Evolutionary conservation across 2,797 vertebrate species (phyloP), one percentile per base, ranked within the genome.

Genomic region (Cottoperca gobio): DNA sequence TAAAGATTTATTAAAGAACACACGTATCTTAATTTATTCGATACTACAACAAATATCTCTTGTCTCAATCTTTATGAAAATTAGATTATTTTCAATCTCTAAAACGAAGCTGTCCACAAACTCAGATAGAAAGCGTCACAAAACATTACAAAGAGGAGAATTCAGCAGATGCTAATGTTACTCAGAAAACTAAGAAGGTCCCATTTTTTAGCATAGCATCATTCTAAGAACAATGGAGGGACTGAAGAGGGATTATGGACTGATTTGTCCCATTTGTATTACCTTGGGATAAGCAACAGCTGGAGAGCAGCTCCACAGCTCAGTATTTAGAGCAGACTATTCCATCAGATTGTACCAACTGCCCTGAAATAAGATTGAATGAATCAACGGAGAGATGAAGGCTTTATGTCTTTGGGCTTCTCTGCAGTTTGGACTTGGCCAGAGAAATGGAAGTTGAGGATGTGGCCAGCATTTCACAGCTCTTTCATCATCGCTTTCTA

Each of bases 231-330:
- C 91, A 93, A 94, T 91, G 81, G 77, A 85, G 79, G 73, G 88
- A 89, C 90, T 79, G 89, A 90, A 82, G 86, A 91, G 85, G 94
- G 94, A 95, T 95, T 95, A 95, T 76, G 72, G 84, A 66, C 85
- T 88, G 90, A 94, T 95, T 94, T 93, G 91, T 94, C 92, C 91
- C 88, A 91, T 92, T 94, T 94, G 90, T 93, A 94, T 95, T 93
- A 94, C 92, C 90, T 92, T 89, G 91, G 93, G 94, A 95, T 94
- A 95, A 95, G 92, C 92, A 93, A 92, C 92, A 93, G 94, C 93
- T 95, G 94, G 92, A 94, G 87, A 91, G 89, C 90, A 93, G 92
- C 89, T 89, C 78, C 77, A 86, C 79, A 89, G 88, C 89, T 89
- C 88, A 79, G 90, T 91, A 93, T 94, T 95, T 93, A 93, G 91